These are phyloP conservation scores for Mesopsocus fuscifrons DNA, from an alignment of 2,888 invertebrate species.

Conservation along the genomic window DNA sequence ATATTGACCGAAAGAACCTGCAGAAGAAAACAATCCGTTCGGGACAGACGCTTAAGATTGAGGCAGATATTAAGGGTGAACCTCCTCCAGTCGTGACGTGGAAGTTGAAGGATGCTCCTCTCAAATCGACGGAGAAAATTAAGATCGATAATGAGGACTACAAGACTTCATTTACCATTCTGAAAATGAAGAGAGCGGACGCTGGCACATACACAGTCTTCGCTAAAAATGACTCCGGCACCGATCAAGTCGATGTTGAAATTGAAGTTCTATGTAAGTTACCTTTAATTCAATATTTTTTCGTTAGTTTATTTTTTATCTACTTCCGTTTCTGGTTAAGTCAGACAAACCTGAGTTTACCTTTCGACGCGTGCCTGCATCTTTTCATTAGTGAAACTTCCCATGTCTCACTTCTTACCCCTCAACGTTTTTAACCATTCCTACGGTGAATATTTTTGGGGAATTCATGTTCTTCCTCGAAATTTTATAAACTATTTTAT, in stretches of 20 bases:
- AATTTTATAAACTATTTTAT: too few relatives aligned
- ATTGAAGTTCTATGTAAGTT: slow-evolving; percentile 35
- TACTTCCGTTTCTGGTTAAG: too few relatives aligned
- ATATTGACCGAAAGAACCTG: slow-evolving; percentile 86
- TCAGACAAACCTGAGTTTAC: too few relatives aligned
- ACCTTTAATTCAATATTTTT: too few relatives aligned
- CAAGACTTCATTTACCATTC: slow-evolving; percentile 69
- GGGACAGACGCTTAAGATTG: slow-evolving; percentile 74
- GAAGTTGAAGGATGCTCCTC: slow-evolving; percentile 52
- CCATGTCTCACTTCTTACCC: too few relatives aligned
- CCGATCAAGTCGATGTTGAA: slow-evolving; percentile 78
- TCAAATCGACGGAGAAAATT: slow-evolving; percentile 45
- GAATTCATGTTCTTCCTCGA: too few relatives aligned
- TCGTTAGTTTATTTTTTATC: too few relatives aligned
- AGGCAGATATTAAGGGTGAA: slow-evolving; percentile 87
- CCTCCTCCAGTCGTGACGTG: slow-evolving; percentile 88
- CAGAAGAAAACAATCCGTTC: slow-evolving; percentile 73
- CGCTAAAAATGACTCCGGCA: slow-evolving; percentile 86
- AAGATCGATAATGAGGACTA: slow-evolving; percentile 83
- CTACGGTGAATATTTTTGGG: too few relatives aligned
- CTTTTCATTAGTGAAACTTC: too few relatives aligned
- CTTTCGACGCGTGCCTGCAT: too few relatives aligned
- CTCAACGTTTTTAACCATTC: too few relatives aligned
- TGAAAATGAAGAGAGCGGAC: slow-evolving; percentile 66
- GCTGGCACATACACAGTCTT: slow-evolving; percentile 76